phyloP scores from a whole-genome alignment of 2,888 invertebrate genomes.

The Bombyx huttoni region DNA sequence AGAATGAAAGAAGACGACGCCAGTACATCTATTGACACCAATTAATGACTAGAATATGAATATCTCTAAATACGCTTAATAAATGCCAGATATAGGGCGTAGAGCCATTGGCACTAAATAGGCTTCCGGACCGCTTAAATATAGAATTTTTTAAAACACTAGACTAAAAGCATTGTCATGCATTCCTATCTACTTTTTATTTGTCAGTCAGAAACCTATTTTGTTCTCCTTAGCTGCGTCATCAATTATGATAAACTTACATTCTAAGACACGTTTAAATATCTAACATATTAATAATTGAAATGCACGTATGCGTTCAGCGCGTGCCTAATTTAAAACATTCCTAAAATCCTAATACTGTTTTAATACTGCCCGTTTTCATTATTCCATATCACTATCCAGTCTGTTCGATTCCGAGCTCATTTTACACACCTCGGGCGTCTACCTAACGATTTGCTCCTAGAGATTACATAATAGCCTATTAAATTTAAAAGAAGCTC shows the following conservation, averaged over 20 bases:
- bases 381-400: conserved; percentile 17
- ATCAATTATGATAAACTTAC: conserved; percentile 7
- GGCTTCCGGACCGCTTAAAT: neutral
- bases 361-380: conserved; percentile 35
- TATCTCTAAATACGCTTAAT: neutral
- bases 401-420: conserved; percentile 14
- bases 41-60: neutral
- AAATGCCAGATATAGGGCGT: neutral
- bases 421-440: conserved; percentile 7
- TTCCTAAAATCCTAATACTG: conserved; percentile 27
- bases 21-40: conserved; percentile 20
- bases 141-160: neutral
- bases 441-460: conserved; percentile 11
- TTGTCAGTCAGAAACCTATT: conserved; percentile 29
- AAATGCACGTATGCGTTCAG: neutral
- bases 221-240: conserved; percentile 13
- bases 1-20: conserved; percentile 23
- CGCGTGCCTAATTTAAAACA: neutral
- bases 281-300: neutral
- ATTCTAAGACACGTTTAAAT: neutral
- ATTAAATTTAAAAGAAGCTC: conserved; percentile 18
- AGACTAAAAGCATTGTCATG: neutral
- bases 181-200: neutral
- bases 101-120: neutral
- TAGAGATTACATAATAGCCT: conserved; percentile 9